Conservation (phyloP, 2,113 vertebrate species). For the Stegastes partitus region DNA sequence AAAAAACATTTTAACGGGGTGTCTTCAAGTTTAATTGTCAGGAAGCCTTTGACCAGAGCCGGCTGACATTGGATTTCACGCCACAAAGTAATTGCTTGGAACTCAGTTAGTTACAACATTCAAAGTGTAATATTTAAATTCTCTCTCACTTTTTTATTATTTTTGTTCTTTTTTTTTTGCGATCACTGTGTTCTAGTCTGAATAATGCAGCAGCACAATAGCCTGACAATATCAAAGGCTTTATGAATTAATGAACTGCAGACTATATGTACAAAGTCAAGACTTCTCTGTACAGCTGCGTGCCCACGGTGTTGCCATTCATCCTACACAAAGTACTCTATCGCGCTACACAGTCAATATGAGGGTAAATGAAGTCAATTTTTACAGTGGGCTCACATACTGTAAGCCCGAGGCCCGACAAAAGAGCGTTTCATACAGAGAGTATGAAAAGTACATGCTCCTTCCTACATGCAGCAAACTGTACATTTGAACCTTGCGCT, state of each 20-base stretch:
- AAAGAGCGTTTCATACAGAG: slow-evolving; percentile 22
- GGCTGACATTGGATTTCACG: slow-evolving; percentile 53
- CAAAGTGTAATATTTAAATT: slow-evolving; percentile 46
- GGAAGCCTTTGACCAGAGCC: slow-evolving; percentile 53
- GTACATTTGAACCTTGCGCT: background rate
- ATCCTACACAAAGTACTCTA: slow-evolving; percentile 28
- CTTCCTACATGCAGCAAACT: background rate
- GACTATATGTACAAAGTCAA: slow-evolving; percentile 9
- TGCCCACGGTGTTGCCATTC: slow-evolving; percentile 23
- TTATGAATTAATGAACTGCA: slow-evolving; percentile 47
- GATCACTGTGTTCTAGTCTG: slow-evolving; percentile 17
- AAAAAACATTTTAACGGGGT: slow-evolving; percentile 16
- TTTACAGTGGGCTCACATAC: background rate
- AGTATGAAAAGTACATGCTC: background rate
- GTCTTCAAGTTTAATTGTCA: slow-evolving; percentile 61
- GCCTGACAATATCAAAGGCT: slow-evolving; percentile 12
- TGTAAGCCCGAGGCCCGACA: slow-evolving; percentile 1
- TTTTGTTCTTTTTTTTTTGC: background rate
- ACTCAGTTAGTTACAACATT: slow-evolving; percentile 16
- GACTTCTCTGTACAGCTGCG: background rate
- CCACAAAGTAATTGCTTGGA: slow-evolving; percentile 40
- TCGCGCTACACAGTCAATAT: slow-evolving; percentile 17
- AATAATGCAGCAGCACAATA: slow-evolving; percentile 33
- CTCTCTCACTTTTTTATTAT: slow-evolving; percentile 2
- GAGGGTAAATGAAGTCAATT: slow-evolving; percentile 42